Conservation (phyloP, 2,888 invertebrate species). For the Lymantria dispar region DNA sequence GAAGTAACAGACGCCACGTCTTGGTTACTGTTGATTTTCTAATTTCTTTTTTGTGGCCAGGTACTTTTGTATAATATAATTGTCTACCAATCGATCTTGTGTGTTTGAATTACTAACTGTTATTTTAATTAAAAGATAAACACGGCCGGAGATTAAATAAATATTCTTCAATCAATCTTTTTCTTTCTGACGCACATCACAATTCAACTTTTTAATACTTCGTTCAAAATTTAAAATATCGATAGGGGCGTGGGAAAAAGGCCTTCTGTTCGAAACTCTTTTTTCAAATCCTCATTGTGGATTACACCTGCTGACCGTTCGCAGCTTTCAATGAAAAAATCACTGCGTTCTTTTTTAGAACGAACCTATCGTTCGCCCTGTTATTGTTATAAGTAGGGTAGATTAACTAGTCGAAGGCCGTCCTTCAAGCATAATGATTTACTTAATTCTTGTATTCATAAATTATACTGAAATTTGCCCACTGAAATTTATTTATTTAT, state of each 20-base stretch:
- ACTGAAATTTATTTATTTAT: too few relatives aligned
- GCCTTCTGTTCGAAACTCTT: conserved; percentile 77
- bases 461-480: too few relatives aligned
- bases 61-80: conserved; percentile 1
- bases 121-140: background rate
- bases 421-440: background rate
- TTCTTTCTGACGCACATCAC: conserved; percentile 3
- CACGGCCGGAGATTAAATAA: background rate
- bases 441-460: too few relatives aligned
- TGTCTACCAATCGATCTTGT: background rate
- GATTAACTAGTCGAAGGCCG: conserved; percentile 11
- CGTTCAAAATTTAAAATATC: conserved; percentile 64
- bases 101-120: conserved; percentile 1
- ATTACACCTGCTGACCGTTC: conserved; percentile 79
- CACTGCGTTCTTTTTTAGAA: conserved; percentile 68
- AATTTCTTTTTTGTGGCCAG: background rate
- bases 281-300: conserved; percentile 76
- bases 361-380: conserved; percentile 58
- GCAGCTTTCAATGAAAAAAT: conserved; percentile 79
- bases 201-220: conserved; percentile 36
- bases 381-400: conserved; percentile 53
- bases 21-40: too few relatives aligned
- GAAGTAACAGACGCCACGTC: too few relatives aligned
- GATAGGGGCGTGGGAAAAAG: conserved; percentile 78
- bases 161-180: conserved; percentile 15